phyloP scores from a whole-genome alignment of 2,113 vertebrate species.

The Bambusicola thoracicus region DNA sequence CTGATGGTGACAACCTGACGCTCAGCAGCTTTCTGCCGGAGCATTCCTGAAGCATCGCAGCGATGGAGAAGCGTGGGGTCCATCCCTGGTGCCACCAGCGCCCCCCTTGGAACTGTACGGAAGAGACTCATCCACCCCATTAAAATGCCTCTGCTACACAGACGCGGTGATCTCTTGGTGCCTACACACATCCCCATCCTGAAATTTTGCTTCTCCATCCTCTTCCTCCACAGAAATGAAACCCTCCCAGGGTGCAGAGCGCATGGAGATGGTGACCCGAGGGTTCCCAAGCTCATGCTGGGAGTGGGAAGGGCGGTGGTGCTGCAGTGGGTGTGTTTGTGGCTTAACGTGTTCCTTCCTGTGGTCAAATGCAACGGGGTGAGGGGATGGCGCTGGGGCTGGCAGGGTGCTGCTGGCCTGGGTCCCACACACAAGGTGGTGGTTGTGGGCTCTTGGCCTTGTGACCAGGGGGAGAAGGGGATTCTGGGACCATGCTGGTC shows the following conservation, averaged over 20 bases:
- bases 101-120: too few species aligned
- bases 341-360: slow-evolving; percentile 29
- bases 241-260: neutral
- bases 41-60: neutral
- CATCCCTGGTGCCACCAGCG: neutral
- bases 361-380: neutral
- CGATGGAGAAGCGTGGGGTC: neutral
- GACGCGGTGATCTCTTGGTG: neutral
- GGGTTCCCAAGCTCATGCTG: neutral
- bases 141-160: neutral
- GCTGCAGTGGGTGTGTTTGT: neutral
- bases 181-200: neutral
- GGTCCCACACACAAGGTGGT: neutral
- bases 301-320: neutral
- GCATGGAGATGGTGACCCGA: too few species aligned
- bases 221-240: neutral
- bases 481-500: neutral
- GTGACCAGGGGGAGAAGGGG: accelerated
- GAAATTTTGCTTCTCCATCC: neutral
- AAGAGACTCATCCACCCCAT: neutral
- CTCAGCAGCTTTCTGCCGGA: slow-evolving; percentile 91
- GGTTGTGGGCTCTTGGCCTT: accelerated
- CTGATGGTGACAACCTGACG: slow-evolving; percentile 82
- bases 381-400: neutral
- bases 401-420: neutral